These are phyloP conservation scores for Struthidea cinerea DNA, from an alignment of 2,113 vertebrate species.

Conservation along the genomic window DNA sequence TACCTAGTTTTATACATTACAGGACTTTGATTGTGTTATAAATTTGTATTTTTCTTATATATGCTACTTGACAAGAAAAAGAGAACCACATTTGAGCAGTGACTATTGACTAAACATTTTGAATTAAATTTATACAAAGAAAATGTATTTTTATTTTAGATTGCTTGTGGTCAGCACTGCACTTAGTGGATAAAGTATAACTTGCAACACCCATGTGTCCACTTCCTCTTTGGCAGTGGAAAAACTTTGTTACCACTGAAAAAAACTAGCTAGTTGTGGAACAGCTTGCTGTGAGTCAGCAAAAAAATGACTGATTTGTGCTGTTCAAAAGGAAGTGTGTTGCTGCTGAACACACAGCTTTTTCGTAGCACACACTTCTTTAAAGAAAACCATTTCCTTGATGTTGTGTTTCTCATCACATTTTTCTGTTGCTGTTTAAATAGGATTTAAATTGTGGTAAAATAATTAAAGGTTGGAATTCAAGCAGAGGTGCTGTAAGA, in stretches of 20 bases:
- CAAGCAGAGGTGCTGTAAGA: neutral
- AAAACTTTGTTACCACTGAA: neutral
- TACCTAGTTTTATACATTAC: neutral
- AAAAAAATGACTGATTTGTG: neutral
- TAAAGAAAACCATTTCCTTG: neutral
- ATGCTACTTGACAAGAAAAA: neutral
- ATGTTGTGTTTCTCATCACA: neutral
- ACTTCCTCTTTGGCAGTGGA: neutral
- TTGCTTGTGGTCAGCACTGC: neutral
- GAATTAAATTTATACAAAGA: neutral
- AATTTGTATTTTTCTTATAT: neutral
- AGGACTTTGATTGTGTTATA: neutral
- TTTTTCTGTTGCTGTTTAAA: neutral
- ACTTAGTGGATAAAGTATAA: neutral
- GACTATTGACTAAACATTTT: neutral
- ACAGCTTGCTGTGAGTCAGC: neutral
- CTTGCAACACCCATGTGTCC: neutral
- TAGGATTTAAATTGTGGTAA: neutral
- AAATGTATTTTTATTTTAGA: neutral
- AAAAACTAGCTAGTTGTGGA: neutral
- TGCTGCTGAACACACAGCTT: neutral
- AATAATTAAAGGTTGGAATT: neutral
- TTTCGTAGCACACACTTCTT: neutral
- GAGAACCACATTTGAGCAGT: neutral
- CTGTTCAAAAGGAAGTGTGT: neutral